Percentiles rank a stretch among this genome's conserved stretches.
Conservation (phyloP, 2,797 vertebrate genomes). For the Perodicticus potto region DNA sequence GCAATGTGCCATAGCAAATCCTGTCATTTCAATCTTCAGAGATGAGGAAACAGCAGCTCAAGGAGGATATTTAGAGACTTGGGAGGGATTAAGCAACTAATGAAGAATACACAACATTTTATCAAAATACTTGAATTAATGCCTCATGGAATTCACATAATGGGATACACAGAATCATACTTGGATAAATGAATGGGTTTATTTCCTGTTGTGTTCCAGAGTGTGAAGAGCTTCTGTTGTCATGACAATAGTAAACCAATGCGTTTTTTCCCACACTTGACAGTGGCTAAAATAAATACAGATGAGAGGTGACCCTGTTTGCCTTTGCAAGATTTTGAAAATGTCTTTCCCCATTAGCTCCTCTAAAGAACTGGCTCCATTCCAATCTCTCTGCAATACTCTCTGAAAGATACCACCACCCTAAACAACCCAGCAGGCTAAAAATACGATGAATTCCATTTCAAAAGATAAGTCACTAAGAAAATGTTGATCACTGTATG, state of each 20-base stretch:
- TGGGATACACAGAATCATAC: background rate
- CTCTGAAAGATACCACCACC: background rate
- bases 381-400: background rate
- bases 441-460: constrained; percentile 45
- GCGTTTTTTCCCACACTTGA: background rate
- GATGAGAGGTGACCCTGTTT: constrained; percentile 7
- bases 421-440: background rate
- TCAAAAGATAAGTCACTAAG: constrained; percentile 16
- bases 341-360: background rate
- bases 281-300: constrained; percentile 54
- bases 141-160: background rate
- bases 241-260: background rate
- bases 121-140: constrained; percentile 34
- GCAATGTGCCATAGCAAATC: background rate
- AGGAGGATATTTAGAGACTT: background rate
- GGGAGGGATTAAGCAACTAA: background rate
- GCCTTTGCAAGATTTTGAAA: background rate
- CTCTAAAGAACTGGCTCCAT: background rate
- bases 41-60: background rate
- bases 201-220: background rate
- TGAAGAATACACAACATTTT: background rate
- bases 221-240: background rate
- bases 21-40: background rate
- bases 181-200: constrained; percentile 23
- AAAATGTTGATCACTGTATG: constrained; percentile 14